These are phyloP conservation scores for Adelognathus sp. DNA, from an alignment of 2,888 invertebrate species.

Conservation along the genomic window DNA sequence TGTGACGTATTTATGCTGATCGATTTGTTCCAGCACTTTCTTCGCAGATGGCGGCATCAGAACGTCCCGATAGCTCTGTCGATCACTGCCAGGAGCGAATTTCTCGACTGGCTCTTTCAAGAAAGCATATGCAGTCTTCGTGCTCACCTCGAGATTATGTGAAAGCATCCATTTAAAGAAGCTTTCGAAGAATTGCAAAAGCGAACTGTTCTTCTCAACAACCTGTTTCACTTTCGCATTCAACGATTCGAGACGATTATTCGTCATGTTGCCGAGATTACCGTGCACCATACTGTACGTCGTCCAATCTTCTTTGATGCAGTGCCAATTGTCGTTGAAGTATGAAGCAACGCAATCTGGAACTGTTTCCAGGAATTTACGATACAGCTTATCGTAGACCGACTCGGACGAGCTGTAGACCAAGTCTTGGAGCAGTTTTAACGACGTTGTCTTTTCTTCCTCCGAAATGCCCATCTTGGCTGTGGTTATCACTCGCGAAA, in stretches of 20 bases:
- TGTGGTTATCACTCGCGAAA: slow-evolving; percentile 11
- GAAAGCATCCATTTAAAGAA: slow-evolving; percentile 52
- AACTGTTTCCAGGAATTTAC: slow-evolving; percentile 15
- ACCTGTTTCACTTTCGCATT: slow-evolving; percentile 55
- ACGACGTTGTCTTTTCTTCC: neutral
- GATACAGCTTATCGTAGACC: slow-evolving; percentile 24
- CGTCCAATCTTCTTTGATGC: slow-evolving; percentile 58
- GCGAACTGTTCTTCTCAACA: slow-evolving; percentile 32
- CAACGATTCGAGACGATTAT: slow-evolving; percentile 55
- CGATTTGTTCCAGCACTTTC: neutral
- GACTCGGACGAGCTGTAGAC: neutral
- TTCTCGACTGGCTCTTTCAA: neutral
- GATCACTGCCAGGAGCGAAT: neutral
- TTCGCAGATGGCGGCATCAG: neutral
- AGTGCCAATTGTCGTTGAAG: slow-evolving; percentile 60
- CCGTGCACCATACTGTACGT: slow-evolving; percentile 37
- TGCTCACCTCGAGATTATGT: slow-evolving; percentile 14
- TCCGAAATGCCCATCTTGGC: slow-evolving; percentile 23
- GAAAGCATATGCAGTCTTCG: slow-evolving; percentile 27
- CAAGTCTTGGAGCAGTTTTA: slow-evolving; percentile 16
- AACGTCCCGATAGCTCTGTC: neutral
- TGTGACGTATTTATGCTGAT: neutral
- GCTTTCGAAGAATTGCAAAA: slow-evolving; percentile 37
- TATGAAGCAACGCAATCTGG: slow-evolving; percentile 43
- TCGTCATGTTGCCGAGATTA: slow-evolving; percentile 55